Evolutionary conservation across 2,113 vertebrate genomes (phyloP).

Genomic region (Andinoacara biseriatus): DNA sequence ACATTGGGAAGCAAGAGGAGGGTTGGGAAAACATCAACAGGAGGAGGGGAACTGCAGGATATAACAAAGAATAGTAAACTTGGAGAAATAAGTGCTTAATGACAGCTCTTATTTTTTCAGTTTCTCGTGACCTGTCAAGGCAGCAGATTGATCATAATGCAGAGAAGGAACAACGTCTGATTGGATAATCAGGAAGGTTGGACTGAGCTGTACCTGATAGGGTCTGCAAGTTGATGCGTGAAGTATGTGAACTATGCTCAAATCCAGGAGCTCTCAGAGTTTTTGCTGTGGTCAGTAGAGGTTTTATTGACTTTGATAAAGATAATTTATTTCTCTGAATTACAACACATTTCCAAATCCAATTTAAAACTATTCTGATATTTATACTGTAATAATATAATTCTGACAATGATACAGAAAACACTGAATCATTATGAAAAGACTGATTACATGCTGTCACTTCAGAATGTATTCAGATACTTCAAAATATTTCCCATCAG

Average conservation of each 20-base stretch:
- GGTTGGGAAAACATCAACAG: background rate
- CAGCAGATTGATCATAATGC: background rate
- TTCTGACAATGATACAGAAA: background rate
- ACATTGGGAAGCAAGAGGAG: constrained; percentile 6
- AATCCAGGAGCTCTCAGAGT: too few relatives aligned
- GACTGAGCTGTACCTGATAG: background rate
- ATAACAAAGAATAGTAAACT: constrained; percentile 35
- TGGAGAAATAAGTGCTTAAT: constrained; percentile 1
- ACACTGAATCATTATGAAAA: background rate
- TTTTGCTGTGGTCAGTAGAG: background rate
- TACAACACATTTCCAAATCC: background rate
- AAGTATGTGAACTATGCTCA: background rate
- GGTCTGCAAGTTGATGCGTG: background rate
- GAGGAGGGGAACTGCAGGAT: constrained; percentile 21
- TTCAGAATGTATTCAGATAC: background rate
- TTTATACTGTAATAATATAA: background rate
- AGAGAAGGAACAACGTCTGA: background rate
- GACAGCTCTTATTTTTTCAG: constrained; percentile 1
- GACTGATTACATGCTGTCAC: background rate
- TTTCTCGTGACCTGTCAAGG: background rate
- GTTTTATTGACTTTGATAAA: background rate
- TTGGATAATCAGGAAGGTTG: background rate
- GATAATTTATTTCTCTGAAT: background rate
- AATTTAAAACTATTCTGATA: background rate
- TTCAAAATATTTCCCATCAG: background rate